phyloP scores from a whole-genome alignment of 92 coral and sea anemone genomes.

The Galaxea fascicularis region DNA sequence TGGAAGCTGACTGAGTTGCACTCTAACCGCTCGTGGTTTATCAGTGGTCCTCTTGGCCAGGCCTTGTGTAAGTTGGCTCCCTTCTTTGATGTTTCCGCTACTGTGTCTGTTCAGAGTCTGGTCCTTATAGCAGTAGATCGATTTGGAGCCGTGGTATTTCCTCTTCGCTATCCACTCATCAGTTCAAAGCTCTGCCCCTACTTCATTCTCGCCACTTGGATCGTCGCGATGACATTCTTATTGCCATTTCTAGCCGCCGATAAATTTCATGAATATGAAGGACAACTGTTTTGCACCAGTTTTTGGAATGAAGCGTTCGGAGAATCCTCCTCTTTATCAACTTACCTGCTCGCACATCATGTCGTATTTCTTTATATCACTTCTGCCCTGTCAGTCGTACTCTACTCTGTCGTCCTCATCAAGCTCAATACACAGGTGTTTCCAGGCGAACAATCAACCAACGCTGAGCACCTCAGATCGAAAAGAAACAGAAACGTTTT shows the following conservation, averaged over 20 bases:
- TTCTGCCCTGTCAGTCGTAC: not conserved
- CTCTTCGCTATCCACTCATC: conserved; percentile 15
- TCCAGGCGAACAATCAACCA: not conserved
- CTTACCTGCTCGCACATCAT: not conserved
- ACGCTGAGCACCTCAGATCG: not conserved
- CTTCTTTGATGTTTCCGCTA: not conserved
- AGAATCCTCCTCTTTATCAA: not conserved
- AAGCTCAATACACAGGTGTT: not conserved
- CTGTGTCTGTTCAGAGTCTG: conserved; percentile 1
- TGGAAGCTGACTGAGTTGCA: no score
- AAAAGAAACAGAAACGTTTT: not conserved
- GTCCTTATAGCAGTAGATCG: conserved; percentile 16
- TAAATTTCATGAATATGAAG: not conserved
- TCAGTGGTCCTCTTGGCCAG: not conserved
- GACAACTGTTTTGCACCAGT: not conserved
- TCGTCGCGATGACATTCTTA: not conserved
- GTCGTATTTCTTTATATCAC: not conserved
- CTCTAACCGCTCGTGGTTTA: no score
- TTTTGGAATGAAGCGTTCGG: not conserved
- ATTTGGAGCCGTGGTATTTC: conserved; percentile 18
- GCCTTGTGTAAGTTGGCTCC: not conserved
- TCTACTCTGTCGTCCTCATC: not conserved
- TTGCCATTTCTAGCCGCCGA: not conserved
- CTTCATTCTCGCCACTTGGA: not conserved
- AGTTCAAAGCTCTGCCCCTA: not conserved